These are phyloP conservation scores for Brenthis ino DNA, from an alignment of 2,888 invertebrate species.

Conservation along the genomic window DNA sequence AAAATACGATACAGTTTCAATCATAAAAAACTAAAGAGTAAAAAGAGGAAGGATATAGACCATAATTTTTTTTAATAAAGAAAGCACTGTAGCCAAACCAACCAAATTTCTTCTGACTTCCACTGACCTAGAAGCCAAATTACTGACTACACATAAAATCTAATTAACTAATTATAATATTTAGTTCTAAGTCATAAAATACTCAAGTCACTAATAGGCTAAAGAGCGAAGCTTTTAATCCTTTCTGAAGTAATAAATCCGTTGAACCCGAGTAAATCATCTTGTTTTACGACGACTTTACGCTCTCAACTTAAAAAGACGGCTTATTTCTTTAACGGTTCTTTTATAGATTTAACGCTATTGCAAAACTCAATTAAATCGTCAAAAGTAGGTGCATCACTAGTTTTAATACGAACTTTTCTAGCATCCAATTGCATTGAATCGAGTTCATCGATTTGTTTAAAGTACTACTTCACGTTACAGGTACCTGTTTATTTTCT, in stretches of 20 bases:
- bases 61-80: too few species aligned
- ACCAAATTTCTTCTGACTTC: too few species aligned
- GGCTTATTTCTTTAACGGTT: constrained; percentile 30
- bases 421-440: constrained; percentile 1
- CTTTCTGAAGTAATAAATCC: constrained; percentile 3
- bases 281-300: constrained; percentile 25
- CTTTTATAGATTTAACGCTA: constrained; percentile 25
- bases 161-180: too few species aligned
- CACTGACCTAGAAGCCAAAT: too few species aligned
- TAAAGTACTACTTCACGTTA: background rate
- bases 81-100: too few species aligned
- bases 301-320: constrained; percentile 20
- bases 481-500: constrained; percentile 18
- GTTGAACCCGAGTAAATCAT: constrained; percentile 14
- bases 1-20: too few species aligned
- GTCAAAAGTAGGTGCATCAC: constrained; percentile 1
- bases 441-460: background rate
- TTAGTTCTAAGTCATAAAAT: background rate
- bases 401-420: constrained; percentile 13
- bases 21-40: too few species aligned
- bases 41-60: too few species aligned
- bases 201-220: background rate
- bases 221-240: constrained; percentile 1
- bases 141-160: too few species aligned
- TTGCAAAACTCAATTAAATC: constrained; percentile 18